Base-by-base conservation (phyloP, 2,797 vertebrate species). In the Oceanodroma leucorhoa region DNA sequence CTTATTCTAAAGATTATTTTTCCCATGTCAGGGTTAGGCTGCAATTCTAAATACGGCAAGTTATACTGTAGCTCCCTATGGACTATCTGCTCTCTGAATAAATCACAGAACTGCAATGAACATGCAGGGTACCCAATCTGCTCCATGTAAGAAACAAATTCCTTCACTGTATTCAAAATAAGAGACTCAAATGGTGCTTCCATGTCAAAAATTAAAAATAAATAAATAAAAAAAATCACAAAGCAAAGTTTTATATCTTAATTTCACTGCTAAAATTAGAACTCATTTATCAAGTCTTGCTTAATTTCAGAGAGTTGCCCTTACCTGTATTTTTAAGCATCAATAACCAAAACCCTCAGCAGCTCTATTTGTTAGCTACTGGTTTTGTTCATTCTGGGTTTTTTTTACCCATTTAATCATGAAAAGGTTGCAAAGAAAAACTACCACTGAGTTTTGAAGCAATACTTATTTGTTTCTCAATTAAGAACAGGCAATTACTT, bases 401-500 rank as follows among this genome's bases (percentile, higher is more conserved):
- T 36, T 51, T 50, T 70, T 34, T n/a, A 54, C 11, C 4, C 38
- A 41, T 67, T 92, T 86, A 76, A 73, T 91, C 88, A 77, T 8
- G 1, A 69, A 73, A 40, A 77, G 2, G 3, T 51, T 78, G 24
- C 26, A 78, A 83, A 86, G 27, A 64, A 93, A 90, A 79, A 17
- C 46, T 34, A 10, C 26, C 36, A 41, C 32, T 6, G 22, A 73
- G 50, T 92, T 94, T 89, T 89, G 6, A 96, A 75, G 48, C 14
- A 95, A 89, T 26, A 66, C 13, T 14, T 89, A 80, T 55, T 93
- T 89, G 55, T 67, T 95, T 82, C 64, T 43, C 65, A 91, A 71
- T 95, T 88, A 82, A 41, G 76, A 97, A 77, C 27, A 72, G 26
- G 26, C n/a, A 96, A 94, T 78, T 93, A 92, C 15, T 96, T 95